Conservation (phyloP, 2,888 invertebrate genomes). For the Aphidius colemani region DNA sequence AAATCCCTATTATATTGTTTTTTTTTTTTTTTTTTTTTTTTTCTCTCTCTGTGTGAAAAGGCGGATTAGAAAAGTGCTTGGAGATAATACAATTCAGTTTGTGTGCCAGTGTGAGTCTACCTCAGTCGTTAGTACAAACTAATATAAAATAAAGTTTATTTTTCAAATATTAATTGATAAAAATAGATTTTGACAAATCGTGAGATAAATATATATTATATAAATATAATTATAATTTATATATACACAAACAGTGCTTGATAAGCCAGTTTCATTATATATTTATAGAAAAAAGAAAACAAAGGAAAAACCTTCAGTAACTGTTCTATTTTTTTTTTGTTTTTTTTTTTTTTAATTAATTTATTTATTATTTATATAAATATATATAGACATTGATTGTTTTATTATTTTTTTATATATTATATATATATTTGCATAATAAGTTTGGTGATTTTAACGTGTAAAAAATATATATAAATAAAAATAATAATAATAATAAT, state of each 20-base stretch:
- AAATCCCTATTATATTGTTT: no score
- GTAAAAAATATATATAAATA: slow-evolving; percentile 7
- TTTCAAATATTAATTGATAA: slow-evolving; percentile 31
- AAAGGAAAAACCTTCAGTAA: not conserved
- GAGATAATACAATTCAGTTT: slow-evolving; percentile 38
- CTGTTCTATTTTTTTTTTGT: slow-evolving; percentile 29
- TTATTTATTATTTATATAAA: slow-evolving; percentile 1
- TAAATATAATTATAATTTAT: slow-evolving; percentile 35
- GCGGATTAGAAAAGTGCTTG: not conserved
- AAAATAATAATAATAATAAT: slow-evolving; percentile 36
- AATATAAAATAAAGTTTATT: no score
- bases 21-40: slow-evolving; percentile 32
- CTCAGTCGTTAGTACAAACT: slow-evolving; percentile 34
- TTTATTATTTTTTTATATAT: slow-evolving; percentile 15
- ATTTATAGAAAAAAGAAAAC: slow-evolving; percentile 30
- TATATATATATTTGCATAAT: slow-evolving; percentile 6
- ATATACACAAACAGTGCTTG: slow-evolving; percentile 20
- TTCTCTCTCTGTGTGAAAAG: slow-evolving; percentile 16
- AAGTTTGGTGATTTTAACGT: not conserved
- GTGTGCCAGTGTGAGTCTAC: slow-evolving; percentile 43
- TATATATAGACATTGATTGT: slow-evolving; percentile 1
- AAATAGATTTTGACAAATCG: not conserved
- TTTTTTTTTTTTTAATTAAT: slow-evolving; percentile 10
- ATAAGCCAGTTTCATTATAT: slow-evolving; percentile 18
- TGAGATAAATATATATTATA: slow-evolving; percentile 26